Conservation (phyloP, 1,140 invertebrate genomes). For the Drosophila pectinifera region DNA sequence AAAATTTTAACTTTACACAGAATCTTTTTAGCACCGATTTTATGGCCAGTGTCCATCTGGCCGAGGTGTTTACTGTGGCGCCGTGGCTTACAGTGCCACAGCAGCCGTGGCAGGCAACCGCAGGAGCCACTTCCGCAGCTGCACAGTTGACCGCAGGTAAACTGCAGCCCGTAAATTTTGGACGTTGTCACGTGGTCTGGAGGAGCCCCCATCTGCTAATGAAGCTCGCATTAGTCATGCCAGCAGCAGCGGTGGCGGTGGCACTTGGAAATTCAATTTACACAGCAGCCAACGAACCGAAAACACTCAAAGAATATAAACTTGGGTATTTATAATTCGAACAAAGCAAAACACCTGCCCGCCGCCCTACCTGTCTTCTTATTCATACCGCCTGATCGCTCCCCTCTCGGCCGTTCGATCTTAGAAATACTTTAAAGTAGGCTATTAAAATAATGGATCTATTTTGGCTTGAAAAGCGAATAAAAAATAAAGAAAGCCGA, state of each 20-base stretch:
- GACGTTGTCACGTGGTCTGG: slow-evolving; percentile 58
- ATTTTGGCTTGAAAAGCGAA: slow-evolving; percentile 64
- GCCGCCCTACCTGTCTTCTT: background rate
- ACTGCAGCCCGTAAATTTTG: slow-evolving; percentile 50
- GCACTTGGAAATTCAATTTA: slow-evolving; percentile 57
- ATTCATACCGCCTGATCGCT: too few species aligned
- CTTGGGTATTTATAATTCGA: slow-evolving; percentile 47
- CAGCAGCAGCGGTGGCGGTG: background rate
- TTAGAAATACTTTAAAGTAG: slow-evolving; percentile 78
- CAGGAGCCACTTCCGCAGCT: slow-evolving; percentile 41
- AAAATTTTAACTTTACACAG: slow-evolving; percentile 59
- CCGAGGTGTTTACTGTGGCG: slow-evolving; percentile 52
- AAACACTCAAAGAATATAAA: slow-evolving; percentile 23
- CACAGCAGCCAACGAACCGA: slow-evolving; percentile 9
- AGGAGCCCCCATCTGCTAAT: slow-evolving; percentile 45
- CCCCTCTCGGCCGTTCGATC: too few species aligned
- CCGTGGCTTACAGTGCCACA: slow-evolving; percentile 17
- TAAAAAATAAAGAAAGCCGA: slow-evolving; percentile 22
- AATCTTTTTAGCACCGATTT: slow-evolving; percentile 56
- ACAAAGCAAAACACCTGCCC: slow-evolving; percentile 38
- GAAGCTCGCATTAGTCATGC: slow-evolving; percentile 75
- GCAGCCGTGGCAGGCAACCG: slow-evolving; percentile 18
- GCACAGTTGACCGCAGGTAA: slow-evolving; percentile 18
- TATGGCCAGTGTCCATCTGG: slow-evolving; percentile 44
- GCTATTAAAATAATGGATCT: slow-evolving; percentile 82